Base-by-base conservation (phyloP, 1,140 invertebrate species). In the Gonatopus flavifemur region DNA sequence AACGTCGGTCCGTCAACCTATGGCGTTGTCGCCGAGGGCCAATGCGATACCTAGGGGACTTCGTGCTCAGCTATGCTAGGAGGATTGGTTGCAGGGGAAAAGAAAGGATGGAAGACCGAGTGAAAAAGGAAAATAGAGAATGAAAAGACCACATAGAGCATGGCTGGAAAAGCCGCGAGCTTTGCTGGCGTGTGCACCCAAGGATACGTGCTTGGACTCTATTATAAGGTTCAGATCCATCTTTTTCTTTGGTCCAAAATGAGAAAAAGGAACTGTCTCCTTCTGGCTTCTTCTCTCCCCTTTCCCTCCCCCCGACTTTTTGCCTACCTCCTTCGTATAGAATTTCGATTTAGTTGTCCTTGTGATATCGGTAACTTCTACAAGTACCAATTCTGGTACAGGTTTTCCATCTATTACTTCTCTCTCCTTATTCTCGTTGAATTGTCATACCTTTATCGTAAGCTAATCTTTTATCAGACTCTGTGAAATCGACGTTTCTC, bases 141-240 rank as follows among this genome's bases (percentile, higher is more conserved):
- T 46, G 53, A 20, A 32, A 15, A 52, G n/a, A 53, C 32, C 52
- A 18, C 24, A 37, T n/a, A n/a, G n/a, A n/a, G 55, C 39, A 35
- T 57, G 58, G 51, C 54, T 62, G 52, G 55, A 61, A 64, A 66
- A 64, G 62, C 62, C 64, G 52, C 62, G 60, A 57, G 64, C 64
- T 67, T 53, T 66, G 63, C 62, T 67, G 57, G 64, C 64, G 64
- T 65, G 63, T 64, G 64, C 63, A 63, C 57, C n/a, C 63, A 63
- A 57, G 60, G 55, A 65, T 66, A 67, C 63, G 64, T 66, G 62
- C 58, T 49, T 57, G 57, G 64, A 67, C 62, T 67, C 64, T 58
- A 67, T 67, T 64, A 67, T n/a, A n/a, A 52, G 39, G 49, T 41
- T 47, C 56, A 49, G 49, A 57, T 55, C 52, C 63, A 57, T 63